Base-by-base conservation (phyloP, 2,888 invertebrate genomes). In the Penaeus monodon region DNA sequence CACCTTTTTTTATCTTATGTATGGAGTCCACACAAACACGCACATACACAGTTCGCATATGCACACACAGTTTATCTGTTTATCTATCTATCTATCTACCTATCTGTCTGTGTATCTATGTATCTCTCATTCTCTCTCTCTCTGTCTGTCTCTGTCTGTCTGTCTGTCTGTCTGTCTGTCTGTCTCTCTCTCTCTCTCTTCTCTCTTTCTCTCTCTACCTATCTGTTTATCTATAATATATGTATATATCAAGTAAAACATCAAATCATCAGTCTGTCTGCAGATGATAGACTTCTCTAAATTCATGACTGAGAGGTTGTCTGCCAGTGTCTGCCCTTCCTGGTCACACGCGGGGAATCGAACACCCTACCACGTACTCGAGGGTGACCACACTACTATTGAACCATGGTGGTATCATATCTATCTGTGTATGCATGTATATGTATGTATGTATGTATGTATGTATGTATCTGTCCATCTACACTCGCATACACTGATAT, bases 81-180 rank as follows among this genome's bases (percentile, higher is more conserved):
- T 44, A 44, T 27, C 73, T 27, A 22, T 27, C 73, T 33, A 27
- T 33, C n/a, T 44, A 3, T 33, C 17, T 79, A 64, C 1, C 22
- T 20, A 2, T 44, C 78, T 63, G 29, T 64, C 78, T 78, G 27
- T 78, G 57, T 78, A 27, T 57, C 63, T 78, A 4, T 49, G 64
- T 78, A 27, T 57, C 63, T 79, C 64, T 79, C 79, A 1, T 33
- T 63, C 79, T 63, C 65, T 63, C 64, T 79, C 49, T 33, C 44
- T 33, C 33, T 80, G 4, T 80, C 29, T 49, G 4, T 80, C 14
- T 33, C 4, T 29, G 14, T 78, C n/a, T 78, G 4, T 78, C 20
- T 78, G 24, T 63, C 57, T 78, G 27, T 63, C 14, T 78, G 27
- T 78, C 14, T 33, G 0, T 33, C 20, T 65, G 17, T 57, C 0